Conservation (phyloP, 2,113 vertebrate genomes). For the Megatriorchis doriae region DNA sequence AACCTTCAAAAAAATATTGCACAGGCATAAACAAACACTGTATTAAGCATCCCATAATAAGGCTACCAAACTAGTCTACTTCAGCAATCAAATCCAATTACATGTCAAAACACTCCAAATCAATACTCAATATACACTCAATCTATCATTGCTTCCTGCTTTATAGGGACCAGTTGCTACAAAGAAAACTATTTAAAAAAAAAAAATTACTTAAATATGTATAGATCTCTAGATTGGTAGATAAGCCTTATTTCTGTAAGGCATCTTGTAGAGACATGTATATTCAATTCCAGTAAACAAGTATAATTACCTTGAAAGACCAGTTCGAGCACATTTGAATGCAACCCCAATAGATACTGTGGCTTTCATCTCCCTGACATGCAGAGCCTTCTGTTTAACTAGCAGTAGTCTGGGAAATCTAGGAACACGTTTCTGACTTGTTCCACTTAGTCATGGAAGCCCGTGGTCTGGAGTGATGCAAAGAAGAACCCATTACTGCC, state of each 20-base stretch:
- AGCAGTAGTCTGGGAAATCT: neutral
- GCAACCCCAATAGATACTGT: neutral
- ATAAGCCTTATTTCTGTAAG: neutral
- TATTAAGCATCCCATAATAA: neutral
- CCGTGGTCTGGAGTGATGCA: neutral
- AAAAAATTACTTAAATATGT: neutral
- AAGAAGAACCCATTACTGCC: neutral
- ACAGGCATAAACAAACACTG: neutral
- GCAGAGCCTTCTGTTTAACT: neutral
- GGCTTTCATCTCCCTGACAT: neutral
- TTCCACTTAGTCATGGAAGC: neutral
- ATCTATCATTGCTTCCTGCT: neutral
- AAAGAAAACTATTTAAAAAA: neutral
- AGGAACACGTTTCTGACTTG: neutral
- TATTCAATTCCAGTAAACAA: neutral
- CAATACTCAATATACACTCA: neutral
- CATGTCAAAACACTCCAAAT: neutral
- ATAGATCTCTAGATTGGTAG: neutral
- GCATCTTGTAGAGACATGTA: slow-evolving; percentile 13
- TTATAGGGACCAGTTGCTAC: neutral
- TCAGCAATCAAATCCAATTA: neutral
- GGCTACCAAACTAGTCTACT: neutral
- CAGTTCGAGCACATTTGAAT: slow-evolving; percentile 19
- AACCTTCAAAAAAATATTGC: neutral
- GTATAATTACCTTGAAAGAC: slow-evolving; percentile 47